Evolutionary conservation across 2,888 invertebrate species (phyloP), one percentile per base, ranked within the genome.

Genomic region (Caenorhabditis angaria): DNA sequence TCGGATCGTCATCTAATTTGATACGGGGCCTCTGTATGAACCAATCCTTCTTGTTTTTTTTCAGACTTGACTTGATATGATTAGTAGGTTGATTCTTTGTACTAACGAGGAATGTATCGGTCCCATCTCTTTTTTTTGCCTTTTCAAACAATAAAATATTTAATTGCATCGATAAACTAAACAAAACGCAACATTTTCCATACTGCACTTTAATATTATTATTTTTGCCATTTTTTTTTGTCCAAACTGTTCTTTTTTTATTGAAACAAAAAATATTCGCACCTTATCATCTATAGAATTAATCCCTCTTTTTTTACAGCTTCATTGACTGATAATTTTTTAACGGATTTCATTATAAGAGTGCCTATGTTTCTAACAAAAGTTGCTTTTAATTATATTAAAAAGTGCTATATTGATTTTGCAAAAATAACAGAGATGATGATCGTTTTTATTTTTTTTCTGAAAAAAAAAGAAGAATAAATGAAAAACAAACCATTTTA

Each of bases 91-190:
- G n/a, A 5, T 41, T 41, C 18, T 41, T 41, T 41, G 5, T 41
- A 10, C 41, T 41, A 14, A 18, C 10, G 2, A 10, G 18, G 18
- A 12, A 41, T 12, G 18, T 41, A 18, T 41, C 14, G 41, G 41
- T 41, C 41, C 41, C 5, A 2, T 41, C 41, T 3, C 3, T 41
- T 41, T 41, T 41, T 18, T 14, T 41, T 2, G 18, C 41, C 10
- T 41, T 41, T n/a, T n/a, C n/a, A 18, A 41, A 12, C 41, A 41
- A 41, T 41, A 41, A 41, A 41, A 41, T 41, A 41, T 41, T 41
- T 41, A 41, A 41, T 41, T 41, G 41, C 41, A 41, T 14, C 41
- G 41, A 41, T 41, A 41, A 41, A 41, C 41, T 41, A 41, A 41
- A 41, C 41, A 41, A 41, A 41, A 41, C 41, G 41, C 41, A 41